These are phyloP conservation scores for Chloebia gouldiae DNA, from an alignment of 2,113 vertebrate species.

Conservation along the genomic window DNA sequence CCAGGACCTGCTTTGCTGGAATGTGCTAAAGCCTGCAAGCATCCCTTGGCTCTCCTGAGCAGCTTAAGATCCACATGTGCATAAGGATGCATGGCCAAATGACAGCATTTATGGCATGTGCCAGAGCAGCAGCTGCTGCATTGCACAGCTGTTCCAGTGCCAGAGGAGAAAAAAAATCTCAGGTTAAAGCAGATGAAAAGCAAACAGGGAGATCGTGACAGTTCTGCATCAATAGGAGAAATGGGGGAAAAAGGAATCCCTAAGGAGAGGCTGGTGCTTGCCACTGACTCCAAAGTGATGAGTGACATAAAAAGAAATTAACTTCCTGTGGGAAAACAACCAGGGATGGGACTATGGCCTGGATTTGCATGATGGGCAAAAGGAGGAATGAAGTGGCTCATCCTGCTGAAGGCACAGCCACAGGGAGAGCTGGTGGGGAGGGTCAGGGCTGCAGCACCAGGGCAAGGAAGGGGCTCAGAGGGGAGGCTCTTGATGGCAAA, in stretches of 20 bases:
- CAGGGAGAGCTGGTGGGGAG: not conserved
- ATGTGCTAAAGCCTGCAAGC: no score
- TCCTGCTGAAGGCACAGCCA: not conserved
- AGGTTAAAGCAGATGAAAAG: conserved; percentile 15
- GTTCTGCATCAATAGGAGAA: not conserved
- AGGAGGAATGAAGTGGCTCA: not conserved
- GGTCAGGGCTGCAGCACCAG: not conserved
- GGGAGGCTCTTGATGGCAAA: not conserved
- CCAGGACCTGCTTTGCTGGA: no score
- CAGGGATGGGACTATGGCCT: not conserved
- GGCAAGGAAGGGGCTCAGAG: not conserved
- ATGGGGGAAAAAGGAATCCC: not conserved
- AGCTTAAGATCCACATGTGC: not conserved
- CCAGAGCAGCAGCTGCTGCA: not conserved
- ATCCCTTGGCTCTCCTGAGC: no score
- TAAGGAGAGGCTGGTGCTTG: not conserved
- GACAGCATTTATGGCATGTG: not conserved
- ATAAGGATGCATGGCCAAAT: accelerated
- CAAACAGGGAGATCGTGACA: not conserved
- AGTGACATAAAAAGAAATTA: not conserved
- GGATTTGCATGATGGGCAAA: not conserved
- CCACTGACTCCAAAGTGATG: not conserved
- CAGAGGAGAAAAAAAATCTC: not conserved
- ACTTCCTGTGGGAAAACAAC: not conserved
- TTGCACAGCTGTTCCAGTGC: not conserved